Conservation (phyloP, 2,888 invertebrate genomes). For the Tachina lurida region DNA sequence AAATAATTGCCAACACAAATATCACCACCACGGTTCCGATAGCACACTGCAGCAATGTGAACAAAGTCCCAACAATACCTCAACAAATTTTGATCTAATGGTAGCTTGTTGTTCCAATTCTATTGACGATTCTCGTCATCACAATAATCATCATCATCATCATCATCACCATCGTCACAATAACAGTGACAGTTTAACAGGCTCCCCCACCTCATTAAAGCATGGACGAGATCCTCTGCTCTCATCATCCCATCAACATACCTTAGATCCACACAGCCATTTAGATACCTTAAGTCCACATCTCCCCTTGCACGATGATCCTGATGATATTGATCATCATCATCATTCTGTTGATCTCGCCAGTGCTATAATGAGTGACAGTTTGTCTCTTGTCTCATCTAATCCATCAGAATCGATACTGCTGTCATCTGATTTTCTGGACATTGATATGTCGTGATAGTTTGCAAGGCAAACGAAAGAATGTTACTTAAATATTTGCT, state of each 20-base stretch:
- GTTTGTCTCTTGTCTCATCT: conserved; percentile 80
- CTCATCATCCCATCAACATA: conserved; percentile 79
- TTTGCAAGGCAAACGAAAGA: conserved; percentile 6
- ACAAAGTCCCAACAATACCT: conserved; percentile 59
- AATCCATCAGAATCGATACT: conserved; percentile 83
- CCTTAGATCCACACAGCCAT: conserved; percentile 69
- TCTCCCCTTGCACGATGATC: conserved; percentile 66
- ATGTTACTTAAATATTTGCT: conserved; percentile 50
- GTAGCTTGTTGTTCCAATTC: conserved; percentile 66
- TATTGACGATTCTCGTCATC: conserved; percentile 70
- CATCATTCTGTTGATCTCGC: conserved; percentile 78
- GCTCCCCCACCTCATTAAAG: conserved; percentile 72
- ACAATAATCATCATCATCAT: conserved; percentile 60
- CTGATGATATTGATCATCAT: conserved; percentile 73
- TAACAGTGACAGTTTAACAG: conserved; percentile 70
- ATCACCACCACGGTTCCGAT: conserved; percentile 58
- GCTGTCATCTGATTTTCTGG: conserved; percentile 83
- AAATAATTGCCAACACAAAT: conserved; percentile 56
- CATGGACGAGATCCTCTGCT: conserved; percentile 80
- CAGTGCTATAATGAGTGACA: conserved; percentile 82
- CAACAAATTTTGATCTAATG: conserved; percentile 61
- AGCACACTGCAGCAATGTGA: conserved; percentile 63
- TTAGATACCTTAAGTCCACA: conserved; percentile 69
- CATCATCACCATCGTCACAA: conserved; percentile 48
- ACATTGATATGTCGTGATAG: conserved; percentile 84